These are phyloP conservation scores for Philantomba maxwellii DNA, from an alignment of 2,113 vertebrate genomes.

Conservation along the genomic window DNA sequence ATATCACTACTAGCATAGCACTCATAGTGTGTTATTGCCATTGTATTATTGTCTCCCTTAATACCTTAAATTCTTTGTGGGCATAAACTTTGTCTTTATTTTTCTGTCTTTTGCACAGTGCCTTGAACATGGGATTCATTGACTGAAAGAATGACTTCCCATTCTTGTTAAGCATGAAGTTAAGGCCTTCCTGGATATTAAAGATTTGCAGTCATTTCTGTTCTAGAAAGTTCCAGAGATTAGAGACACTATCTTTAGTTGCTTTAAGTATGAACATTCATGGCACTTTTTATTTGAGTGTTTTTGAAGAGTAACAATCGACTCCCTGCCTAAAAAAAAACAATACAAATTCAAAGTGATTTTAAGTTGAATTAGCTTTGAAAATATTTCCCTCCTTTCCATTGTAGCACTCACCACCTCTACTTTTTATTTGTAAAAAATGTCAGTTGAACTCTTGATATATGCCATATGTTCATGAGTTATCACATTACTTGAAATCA, in stretches of 20 bases:
- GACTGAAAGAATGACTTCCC: neutral
- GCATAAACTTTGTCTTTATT: neutral
- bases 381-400: neutral
- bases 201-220: neutral
- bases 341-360: neutral
- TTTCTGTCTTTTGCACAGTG: neutral
- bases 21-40: neutral
- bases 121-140: neutral
- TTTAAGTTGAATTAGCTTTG: neutral
- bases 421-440: neutral
- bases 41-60: neutral
- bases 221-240: neutral
- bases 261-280: neutral
- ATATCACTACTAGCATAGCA: neutral
- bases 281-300: slow-evolving; percentile 4
- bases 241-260: neutral
- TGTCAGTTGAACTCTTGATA: neutral
- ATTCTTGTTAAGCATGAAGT: neutral
- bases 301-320: neutral
- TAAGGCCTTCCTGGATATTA: neutral
- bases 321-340: neutral
- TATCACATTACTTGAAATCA: neutral
- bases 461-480: neutral
- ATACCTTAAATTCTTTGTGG: neutral
- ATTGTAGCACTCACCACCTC: neutral